A percentile compares a stretch with the other conserved stretches of the same genome.
These are phyloP conservation scores for Maylandia zebra DNA, from an alignment of 2,113 vertebrate species.

Conservation along the genomic window DNA sequence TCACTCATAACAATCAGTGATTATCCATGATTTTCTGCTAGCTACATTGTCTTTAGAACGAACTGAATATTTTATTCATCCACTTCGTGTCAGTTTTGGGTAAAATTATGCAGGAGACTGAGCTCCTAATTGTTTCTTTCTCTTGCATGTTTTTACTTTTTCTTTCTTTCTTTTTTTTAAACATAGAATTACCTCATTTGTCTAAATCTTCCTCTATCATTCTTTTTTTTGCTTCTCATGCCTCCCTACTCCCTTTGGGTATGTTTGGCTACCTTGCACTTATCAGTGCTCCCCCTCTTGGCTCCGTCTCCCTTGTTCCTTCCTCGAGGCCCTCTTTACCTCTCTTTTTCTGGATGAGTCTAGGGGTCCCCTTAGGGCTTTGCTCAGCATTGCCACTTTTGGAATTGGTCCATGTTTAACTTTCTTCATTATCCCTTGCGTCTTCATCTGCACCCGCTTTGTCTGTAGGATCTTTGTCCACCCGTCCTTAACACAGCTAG, in stretches of 20 bases:
- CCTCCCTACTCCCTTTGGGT: conserved; percentile 7
- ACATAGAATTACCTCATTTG: neutral
- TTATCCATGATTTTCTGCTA: neutral
- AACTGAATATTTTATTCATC: neutral
- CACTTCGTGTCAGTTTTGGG: neutral
- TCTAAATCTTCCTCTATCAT: conserved; percentile 1
- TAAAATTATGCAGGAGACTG: neutral
- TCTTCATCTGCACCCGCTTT: conserved; percentile 10
- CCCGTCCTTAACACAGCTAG: conserved; percentile 2
- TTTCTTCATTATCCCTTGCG: neutral
- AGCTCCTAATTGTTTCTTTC: neutral
- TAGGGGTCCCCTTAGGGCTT: conserved; percentile 13
- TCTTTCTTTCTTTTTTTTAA: neutral
- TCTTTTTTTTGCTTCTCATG: neutral
- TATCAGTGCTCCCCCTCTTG: conserved; percentile 42
- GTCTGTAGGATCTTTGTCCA: conserved; percentile 39
- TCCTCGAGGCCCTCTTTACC: conserved; percentile 20
- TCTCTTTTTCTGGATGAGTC: conserved; percentile 14
- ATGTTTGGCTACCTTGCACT: conserved; percentile 32
- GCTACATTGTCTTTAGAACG: neutral
- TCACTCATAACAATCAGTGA: neutral
- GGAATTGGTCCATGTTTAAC: conserved; percentile 42
- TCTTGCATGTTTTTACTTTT: neutral
- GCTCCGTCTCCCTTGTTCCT: neutral
- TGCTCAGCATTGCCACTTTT: conserved; percentile 36